Conservation (phyloP, 2,113 vertebrate species). For the Baryphthengus martii region DNA sequence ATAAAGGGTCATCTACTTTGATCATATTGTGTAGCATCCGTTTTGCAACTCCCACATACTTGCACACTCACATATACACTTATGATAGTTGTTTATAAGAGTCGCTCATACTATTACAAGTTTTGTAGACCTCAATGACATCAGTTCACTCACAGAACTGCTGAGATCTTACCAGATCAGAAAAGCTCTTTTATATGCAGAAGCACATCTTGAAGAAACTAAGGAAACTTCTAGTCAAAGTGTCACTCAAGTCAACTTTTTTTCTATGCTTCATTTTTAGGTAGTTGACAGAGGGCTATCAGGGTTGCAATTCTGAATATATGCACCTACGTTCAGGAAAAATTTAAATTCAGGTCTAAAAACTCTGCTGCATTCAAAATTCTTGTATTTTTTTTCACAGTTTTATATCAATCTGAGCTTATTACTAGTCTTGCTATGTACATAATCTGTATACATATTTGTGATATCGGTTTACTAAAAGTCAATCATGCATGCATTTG, state of each 20-base stretch:
- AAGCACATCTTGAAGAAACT: neutral
- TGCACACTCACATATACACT: neutral
- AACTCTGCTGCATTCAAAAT: neutral
- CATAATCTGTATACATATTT: neutral
- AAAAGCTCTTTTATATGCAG: neutral
- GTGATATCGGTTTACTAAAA: neutral
- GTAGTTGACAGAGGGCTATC: neutral
- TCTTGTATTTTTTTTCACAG: rapidly evolving
- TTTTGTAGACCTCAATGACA: neutral
- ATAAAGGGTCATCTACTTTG: too few relatives aligned
- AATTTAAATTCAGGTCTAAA: neutral
- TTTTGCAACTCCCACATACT: too few relatives aligned
- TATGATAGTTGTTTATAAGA: neutral
- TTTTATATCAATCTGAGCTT: neutral
- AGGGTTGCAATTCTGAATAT: neutral
- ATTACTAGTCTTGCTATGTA: neutral
- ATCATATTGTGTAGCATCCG: too few relatives aligned
- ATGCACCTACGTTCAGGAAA: neutral
- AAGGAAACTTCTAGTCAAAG: neutral
- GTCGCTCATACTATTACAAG: rapidly evolving
- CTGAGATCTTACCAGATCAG: neutral
- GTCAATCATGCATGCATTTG: neutral
- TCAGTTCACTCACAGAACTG: neutral
- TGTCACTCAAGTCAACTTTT: neutral
- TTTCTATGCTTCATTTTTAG: neutral